Evolutionary conservation across 2,797 vertebrate genomes (phyloP).

Genomic region (Acestrorhynchus altus): DNA sequence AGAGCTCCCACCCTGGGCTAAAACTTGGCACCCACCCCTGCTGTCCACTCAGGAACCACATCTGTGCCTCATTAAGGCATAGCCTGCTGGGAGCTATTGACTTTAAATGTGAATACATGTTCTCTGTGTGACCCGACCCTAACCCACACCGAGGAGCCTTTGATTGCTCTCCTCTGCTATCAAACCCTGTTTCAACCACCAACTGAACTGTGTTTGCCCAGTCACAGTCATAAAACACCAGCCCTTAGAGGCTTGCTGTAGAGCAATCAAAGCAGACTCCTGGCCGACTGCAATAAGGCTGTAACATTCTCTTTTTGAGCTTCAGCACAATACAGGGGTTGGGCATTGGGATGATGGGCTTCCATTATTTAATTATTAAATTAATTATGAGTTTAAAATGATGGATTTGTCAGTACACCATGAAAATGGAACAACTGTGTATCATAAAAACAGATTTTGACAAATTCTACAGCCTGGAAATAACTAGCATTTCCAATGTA

Average conservation of each 20-base stretch:
- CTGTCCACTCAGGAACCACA: conserved; percentile 39
- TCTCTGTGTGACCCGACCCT: conserved; percentile 46
- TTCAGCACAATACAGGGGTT: conserved; percentile 7
- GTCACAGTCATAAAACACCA: conserved; percentile 26
- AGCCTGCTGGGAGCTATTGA: conserved; percentile 56
- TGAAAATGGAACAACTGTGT: background rate
- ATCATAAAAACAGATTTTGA: too few species aligned
- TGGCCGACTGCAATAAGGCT: conserved; percentile 23
- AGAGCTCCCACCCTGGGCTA: conserved; percentile 41
- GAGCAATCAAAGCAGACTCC: conserved; percentile 37
- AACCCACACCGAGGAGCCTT: conserved; percentile 50
- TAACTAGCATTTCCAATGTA: too few species aligned
- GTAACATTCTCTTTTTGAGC: conserved; percentile 43
- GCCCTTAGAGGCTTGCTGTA: conserved; percentile 11
- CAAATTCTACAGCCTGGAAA: too few species aligned
- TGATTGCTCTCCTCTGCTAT: conserved; percentile 56
- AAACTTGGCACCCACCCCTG: conserved; percentile 42
- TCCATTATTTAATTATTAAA: too few species aligned
- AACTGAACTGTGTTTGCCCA: conserved; percentile 54
- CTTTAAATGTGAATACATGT: conserved; percentile 44
- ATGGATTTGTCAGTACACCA: background rate
- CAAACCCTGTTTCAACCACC: conserved; percentile 50
- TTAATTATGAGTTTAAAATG: too few species aligned
- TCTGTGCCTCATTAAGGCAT: conserved; percentile 56
- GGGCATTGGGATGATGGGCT: background rate